Base-by-base conservation (phyloP, 2,888 invertebrate species). In the Agonopterix heracliana region DNA sequence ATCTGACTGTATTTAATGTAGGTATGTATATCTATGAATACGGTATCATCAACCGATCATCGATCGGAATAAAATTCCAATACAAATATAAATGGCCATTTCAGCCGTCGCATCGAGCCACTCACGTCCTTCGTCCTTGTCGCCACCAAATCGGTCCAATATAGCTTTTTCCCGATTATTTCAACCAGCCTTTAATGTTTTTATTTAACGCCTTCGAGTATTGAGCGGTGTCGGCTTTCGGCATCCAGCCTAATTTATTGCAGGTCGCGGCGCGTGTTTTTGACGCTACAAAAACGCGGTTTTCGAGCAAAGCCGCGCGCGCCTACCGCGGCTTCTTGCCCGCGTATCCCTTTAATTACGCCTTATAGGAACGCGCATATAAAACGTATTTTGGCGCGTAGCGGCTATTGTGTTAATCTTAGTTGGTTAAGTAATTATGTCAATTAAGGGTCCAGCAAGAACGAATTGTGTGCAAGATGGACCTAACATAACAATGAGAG, bases 181-280 rank as follows among this genome's bases (percentile, higher is more conserved):
- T 78, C 77, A 76, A 75, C 70, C 73, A 73, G 76, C 68, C 77
- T 80, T 86, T 88, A 86, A 87, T 86, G 87, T 87, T 87, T 88
- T 88, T 87, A 87, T 86, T 87, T 85, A 84, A 80, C 83, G 78
- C 81, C 73, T 73, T 59, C 63, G 71, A 68, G 78, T 83, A 85
- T 84, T 80, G 84, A 79, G 76, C 75, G 76, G 78, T 81, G 86
- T 84, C 84, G 78, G 76, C 81, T 78, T 81, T 85, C 80, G 78
- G 77, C 81, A 76, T 76, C 73, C 68, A 63, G 56, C 70, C 77
- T 86, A 87, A 88, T 87, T 88, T 88, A 88, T 87, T 78, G 84
- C 80, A 69, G 69, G 68, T 74, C 70, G 68, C 60, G 57, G 64
- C 69, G 74, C 74, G 71, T 73, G 81, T 83, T 86, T 85, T 81